Evolutionary conservation across 2,888 invertebrate species (phyloP).

Genomic region (Saturnia pavonia): DNA sequence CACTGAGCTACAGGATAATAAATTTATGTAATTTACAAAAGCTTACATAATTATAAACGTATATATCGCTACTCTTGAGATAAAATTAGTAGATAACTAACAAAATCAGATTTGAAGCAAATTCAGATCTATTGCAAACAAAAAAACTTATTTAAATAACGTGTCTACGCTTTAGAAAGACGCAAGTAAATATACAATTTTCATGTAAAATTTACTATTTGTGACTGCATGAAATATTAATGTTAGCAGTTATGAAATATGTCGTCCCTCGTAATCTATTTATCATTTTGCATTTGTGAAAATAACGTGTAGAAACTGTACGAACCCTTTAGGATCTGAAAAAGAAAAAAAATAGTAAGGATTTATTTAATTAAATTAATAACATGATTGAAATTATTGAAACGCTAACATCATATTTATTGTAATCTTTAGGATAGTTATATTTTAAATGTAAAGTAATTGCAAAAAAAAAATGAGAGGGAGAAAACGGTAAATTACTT

Average conservation of each 20-base stretch:
- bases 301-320: conserved; percentile 64
- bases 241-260: background rate
- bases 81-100: too few species aligned
- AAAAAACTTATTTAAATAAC: background rate
- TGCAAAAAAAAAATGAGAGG: too few species aligned
- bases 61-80: too few species aligned
- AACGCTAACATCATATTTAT: too few species aligned
- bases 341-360: conserved; percentile 13
- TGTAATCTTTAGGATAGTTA: too few species aligned
- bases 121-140: too few species aligned
- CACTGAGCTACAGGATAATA: too few species aligned
- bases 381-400: background rate
- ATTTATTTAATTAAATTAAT: background rate
- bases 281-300: conserved; percentile 49
- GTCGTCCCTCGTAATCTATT: conserved; percentile 20
- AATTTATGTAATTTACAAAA: too few species aligned
- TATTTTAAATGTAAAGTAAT: too few species aligned
- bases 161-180: background rate
- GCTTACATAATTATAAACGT: too few species aligned
- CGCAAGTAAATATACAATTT: background rate
- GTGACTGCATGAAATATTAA: background rate
- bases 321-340: conserved; percentile 59
- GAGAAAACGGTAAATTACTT: too few species aligned
- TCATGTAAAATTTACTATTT: background rate
- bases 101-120: too few species aligned